Base-by-base conservation (phyloP, 92 coral and sea anemone species). In the Metridium senile region DNA sequence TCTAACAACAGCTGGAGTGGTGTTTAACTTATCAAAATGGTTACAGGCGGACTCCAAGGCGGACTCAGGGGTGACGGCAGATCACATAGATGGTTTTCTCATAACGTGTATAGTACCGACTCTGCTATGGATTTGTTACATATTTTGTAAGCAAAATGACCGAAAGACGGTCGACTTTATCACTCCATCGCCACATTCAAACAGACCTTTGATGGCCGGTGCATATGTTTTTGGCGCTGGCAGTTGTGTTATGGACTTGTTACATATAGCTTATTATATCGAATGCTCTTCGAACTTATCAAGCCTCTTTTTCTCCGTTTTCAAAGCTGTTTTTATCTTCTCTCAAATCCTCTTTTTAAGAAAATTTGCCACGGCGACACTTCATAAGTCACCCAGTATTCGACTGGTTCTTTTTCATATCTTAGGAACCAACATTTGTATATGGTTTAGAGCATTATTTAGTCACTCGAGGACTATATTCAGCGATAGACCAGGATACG, bases 221-320 rank as follows among this genome's bases (percentile, higher is more conserved):
- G 97, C 97, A 0, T 95, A 95, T 43, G 93, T 95, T 33, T 95
- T 95, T 58, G 99, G 99, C 26, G 93, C 97, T 0, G 99, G 99
- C 23, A 95, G 96, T 62, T 87, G 97, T 51, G 92, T 93, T 10
- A 90, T 95, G 90, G 93, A 95, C 52, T 35, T 93, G 3, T 77
- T 95, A 52, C 99, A 95, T 53, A 95, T 95, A 54, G 91, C 92
- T n/a, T 87, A 85, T 81, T 93, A 95, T 68, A 83, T 90, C 52
- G 99, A 95, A 72, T 93, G 93, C 66, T 93, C 94, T 29, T 84
- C 97, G 26, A 91, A 95, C 82, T 82, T 95, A 77, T 87, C 94
- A 62, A 95, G 97, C 64, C 85, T 95, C 17, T 79, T 95, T 56
- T 95, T 95, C 78, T 93, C 97, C 25, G 85, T 95, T 46, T 92